Evolutionary conservation across 53 echinoderm and acorn worm species (phyloP), one percentile per base, ranked within the genome.

Genomic region (Holothuria leucospilota): DNA sequence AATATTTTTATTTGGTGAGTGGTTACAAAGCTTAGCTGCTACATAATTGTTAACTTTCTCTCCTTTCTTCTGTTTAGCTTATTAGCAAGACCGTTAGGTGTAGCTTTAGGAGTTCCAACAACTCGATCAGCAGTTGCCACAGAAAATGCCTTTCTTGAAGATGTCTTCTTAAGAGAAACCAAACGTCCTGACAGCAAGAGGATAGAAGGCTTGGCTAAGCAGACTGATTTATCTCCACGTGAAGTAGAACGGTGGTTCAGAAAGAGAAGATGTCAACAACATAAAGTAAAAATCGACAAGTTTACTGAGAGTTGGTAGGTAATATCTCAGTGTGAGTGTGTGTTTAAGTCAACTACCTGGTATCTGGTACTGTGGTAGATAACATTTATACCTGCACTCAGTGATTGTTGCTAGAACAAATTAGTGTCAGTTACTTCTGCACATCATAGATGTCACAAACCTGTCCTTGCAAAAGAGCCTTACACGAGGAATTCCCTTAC

Each of bases 231-330:
- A 93, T 95, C 93, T 18, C 85, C 84, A 10, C 72, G 95, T 20
- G 90, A 61, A 39, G 92, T 95, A 26, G 92, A 95, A 62, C 84
- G 95, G 60, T 99, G 99, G 99, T 95, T 99, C 67, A 79, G 93
- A 61, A 30, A 90, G 34, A 78, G 99, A 38, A 67, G 99, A n/a
- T 90, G 93, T 77, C 92, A 94, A 27, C 91, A 94, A 20, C 78
- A 95, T 20, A 94, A 95, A 14, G 89, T 84, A 30, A 81, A 86
- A 49, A 82, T 95, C 20, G 91, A 87, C 51, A 99, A 95, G 82
- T 99, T 99, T 68, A 92, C 92, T 29, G 95, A 99, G 68, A 95
- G 88, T 49, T 78, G 90, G 98, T 98, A 84, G 81, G 88, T 63
- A 39, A 1, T 16, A 56, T 4, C 56, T 56, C 18, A 15, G 75